These are phyloP conservation scores for Ctenodactylus gundi DNA, from an alignment of 2,113 vertebrate genomes.

Conservation along the genomic window DNA sequence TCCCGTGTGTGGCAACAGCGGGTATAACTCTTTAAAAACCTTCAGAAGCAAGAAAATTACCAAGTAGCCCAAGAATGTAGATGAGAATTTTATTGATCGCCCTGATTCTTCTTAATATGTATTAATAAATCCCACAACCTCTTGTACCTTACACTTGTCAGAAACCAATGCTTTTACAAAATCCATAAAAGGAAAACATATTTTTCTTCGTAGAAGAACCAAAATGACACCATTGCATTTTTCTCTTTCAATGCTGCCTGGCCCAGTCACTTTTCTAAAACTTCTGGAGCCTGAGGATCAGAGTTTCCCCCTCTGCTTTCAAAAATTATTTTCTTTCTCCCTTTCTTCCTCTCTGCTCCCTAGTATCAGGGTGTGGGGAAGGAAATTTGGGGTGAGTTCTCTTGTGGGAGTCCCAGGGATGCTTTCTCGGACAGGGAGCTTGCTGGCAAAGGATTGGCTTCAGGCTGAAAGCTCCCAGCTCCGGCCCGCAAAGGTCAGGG, in stretches of 20 bases:
- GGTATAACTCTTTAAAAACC: constrained; percentile 90
- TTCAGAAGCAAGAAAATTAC: constrained; percentile 89
- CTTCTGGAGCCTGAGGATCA: constrained; percentile 50
- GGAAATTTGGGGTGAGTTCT: constrained; percentile 48
- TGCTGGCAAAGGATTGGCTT: constrained; percentile 50
- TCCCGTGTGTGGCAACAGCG: constrained; percentile 86
- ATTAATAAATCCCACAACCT: constrained; percentile 91
- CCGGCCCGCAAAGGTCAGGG: constrained; percentile 45
- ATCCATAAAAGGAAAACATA: constrained; percentile 81
- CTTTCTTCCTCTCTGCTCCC: constrained; percentile 18
- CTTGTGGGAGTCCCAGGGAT: not conserved
- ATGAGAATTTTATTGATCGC: constrained; percentile 91
- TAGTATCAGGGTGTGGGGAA: constrained; percentile 32
- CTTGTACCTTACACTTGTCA: constrained; percentile 88
- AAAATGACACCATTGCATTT: constrained; percentile 66
- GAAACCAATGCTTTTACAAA: constrained; percentile 83
- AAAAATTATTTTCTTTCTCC: not conserved
- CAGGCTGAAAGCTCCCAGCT: constrained; percentile 5
- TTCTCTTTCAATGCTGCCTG: constrained; percentile 20
- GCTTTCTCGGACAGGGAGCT: constrained; percentile 23
- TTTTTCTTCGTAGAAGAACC: constrained; percentile 72
- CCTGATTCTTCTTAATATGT: constrained; percentile 90
- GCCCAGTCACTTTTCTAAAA: constrained; percentile 69
- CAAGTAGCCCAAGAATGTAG: constrained; percentile 89
- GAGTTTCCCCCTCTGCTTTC: constrained; percentile 23